Percentiles rank a stretch among this genome's conserved stretches.
These are phyloP conservation scores for Aplocera efformata DNA, from an alignment of 2,888 invertebrate genomes.

Conservation along the genomic window DNA sequence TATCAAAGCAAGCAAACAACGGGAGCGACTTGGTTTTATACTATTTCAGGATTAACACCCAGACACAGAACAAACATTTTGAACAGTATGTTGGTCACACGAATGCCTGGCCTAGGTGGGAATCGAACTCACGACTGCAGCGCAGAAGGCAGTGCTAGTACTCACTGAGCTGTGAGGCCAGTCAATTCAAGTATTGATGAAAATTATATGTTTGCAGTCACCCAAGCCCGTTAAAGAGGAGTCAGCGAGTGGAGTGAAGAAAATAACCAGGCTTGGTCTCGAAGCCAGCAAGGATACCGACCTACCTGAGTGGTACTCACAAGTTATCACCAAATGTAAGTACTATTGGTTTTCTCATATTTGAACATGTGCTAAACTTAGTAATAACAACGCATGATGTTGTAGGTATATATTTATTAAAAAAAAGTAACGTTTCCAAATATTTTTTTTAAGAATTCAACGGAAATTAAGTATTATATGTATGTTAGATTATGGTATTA, in stretches of 20 bases:
- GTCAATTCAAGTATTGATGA: not conserved
- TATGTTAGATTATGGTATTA: too few relatives aligned
- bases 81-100: too few relatives aligned
- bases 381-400: too few relatives aligned
- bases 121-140: not conserved
- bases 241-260: slow-evolving; percentile 83
- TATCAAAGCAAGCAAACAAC: too few relatives aligned
- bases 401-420: too few relatives aligned
- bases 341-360: slow-evolving; percentile 5
- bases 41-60: not conserved
- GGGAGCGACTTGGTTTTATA: too few relatives aligned
- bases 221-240: slow-evolving; percentile 72
- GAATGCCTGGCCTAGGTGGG: too few relatives aligned
- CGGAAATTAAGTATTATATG: too few relatives aligned
- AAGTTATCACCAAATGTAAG: slow-evolving; percentile 84
- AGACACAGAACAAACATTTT: too few relatives aligned
- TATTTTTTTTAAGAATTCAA: too few relatives aligned
- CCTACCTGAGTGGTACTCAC: slow-evolving; percentile 98
- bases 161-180: not conserved
- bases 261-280: slow-evolving; percentile 95
- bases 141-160: not conserved
- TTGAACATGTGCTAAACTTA: too few relatives aligned
- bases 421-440: too few relatives aligned
- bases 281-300: slow-evolving; percentile 96
- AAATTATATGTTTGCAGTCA: slow-evolving; percentile 45